Evolutionary conservation across 2,888 invertebrate genomes (phyloP).

Genomic region (Acanthosepion esculentum): DNA sequence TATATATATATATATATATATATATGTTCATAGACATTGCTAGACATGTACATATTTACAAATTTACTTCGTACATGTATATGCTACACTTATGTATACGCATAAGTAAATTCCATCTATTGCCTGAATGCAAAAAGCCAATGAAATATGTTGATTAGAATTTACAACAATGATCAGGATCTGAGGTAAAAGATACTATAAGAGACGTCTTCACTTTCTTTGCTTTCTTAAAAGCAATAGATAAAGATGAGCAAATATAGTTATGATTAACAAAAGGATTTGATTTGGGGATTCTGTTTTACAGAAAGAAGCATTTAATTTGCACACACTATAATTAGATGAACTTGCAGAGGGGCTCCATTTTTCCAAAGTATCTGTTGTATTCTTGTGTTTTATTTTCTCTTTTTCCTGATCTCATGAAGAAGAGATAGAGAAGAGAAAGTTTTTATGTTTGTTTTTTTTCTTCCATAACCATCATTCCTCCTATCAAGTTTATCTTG

Average conservation of each 20-base stretch:
- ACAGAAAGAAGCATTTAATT: background rate
- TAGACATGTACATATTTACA: no score
- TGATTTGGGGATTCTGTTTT: background rate
- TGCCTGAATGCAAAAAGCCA: no score
- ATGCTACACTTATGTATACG: no score
- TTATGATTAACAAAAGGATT: conserved; percentile 13
- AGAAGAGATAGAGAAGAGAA: background rate
- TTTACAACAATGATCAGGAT: no score
- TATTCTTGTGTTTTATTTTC: background rate
- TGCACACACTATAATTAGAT: background rate
- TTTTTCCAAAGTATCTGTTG: background rate
- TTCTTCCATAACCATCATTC: background rate
- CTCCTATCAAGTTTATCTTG: background rate
- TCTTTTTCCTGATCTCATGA: no score
- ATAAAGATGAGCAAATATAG: background rate
- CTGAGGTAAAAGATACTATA: no score
- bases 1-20: background rate
- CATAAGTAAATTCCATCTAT: no score
- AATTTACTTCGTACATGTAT: no score
- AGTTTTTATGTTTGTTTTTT: background rate
- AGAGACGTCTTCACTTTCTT: no score
- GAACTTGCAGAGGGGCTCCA: background rate
- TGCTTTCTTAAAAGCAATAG: background rate
- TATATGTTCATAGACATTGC: no score
- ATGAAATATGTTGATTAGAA: no score